Conservation (phyloP, 1,140 invertebrate genomes). For the Brevipalpus yothersi region DNA sequence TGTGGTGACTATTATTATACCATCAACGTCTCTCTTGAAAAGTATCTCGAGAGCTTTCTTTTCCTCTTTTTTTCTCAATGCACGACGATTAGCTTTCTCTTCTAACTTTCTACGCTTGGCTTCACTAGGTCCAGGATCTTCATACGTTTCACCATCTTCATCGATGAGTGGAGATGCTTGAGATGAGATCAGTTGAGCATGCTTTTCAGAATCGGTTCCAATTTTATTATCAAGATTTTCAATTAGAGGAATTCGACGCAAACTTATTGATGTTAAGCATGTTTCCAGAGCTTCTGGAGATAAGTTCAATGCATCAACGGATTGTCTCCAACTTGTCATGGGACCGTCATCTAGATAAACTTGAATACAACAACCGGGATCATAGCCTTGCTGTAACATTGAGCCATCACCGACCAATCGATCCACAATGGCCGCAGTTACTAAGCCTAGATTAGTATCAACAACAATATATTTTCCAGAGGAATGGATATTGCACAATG, state of each 20-base stretch:
- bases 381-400: slow-evolving; percentile 10
- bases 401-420: slow-evolving; percentile 34
- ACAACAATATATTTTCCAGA: slow-evolving; percentile 55
- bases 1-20: slow-evolving; percentile 48
- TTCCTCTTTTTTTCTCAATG: slow-evolving; percentile 3
- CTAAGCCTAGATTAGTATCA: slow-evolving; percentile 57
- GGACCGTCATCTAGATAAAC: slow-evolving; percentile 32
- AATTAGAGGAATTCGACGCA: neutral
- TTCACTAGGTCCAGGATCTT: neutral
- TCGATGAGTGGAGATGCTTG: neutral
- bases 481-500: slow-evolving; percentile 46
- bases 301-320: slow-evolving; percentile 40
- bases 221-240: neutral
- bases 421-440: slow-evolving; percentile 48
- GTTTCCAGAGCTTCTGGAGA: slow-evolving; percentile 13
- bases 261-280: slow-evolving; percentile 2
- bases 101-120: neutral
- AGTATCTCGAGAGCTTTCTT: slow-evolving; percentile 9
- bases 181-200: neutral
- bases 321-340: slow-evolving; percentile 14
- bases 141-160: neutral
- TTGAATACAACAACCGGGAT: slow-evolving; percentile 27
- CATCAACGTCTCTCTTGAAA: slow-evolving; percentile 31
- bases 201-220: neutral
- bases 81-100: neutral